phyloP scores from a whole-genome alignment of 1,140 invertebrate genomes.

The Hydropsyche tenuis region DNA sequence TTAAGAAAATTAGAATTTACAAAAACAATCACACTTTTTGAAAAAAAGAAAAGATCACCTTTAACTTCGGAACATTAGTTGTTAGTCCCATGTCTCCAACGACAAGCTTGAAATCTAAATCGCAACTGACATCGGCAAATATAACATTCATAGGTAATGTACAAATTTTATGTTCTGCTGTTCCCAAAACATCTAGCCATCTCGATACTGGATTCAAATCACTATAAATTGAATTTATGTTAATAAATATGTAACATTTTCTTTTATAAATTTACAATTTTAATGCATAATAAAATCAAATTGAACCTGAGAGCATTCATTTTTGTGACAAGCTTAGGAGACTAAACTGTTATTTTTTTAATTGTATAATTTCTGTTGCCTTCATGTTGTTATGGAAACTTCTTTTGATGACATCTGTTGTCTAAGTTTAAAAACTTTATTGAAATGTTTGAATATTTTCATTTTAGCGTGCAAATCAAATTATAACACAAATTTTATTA shows the following conservation, averaged over 20 bases:
- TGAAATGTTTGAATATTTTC: too few relatives aligned
- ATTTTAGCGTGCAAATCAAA: too few relatives aligned
- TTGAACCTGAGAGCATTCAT: constrained; percentile 10
- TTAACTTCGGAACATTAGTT: constrained; percentile 57
- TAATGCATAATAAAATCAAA: neutral
- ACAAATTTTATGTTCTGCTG: constrained; percentile 57
- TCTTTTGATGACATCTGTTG: too few relatives aligned
- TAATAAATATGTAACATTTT: too few relatives aligned
- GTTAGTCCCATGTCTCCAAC: constrained; percentile 58
- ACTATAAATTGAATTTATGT: constrained; percentile 38
- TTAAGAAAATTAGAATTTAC: constrained; percentile 11
- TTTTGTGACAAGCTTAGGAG: too few relatives aligned
- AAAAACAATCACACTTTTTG: constrained; percentile 9
- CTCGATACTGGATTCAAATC: constrained; percentile 47
- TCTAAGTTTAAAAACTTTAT: too few relatives aligned
- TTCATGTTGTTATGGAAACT: neutral
- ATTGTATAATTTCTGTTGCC: neutral
- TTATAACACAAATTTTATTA: too few relatives aligned
- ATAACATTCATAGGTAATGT: constrained; percentile 57
- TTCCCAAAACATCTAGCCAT: constrained; percentile 52
- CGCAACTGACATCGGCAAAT: constrained; percentile 57
- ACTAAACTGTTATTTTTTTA: too few relatives aligned
- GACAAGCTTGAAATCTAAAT: constrained; percentile 61
- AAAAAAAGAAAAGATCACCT: constrained; percentile 52
- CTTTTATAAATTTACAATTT: neutral